Evolutionary conservation across 2,888 invertebrate genomes (phyloP).

Genomic region (Drosophila anomelani): DNA sequence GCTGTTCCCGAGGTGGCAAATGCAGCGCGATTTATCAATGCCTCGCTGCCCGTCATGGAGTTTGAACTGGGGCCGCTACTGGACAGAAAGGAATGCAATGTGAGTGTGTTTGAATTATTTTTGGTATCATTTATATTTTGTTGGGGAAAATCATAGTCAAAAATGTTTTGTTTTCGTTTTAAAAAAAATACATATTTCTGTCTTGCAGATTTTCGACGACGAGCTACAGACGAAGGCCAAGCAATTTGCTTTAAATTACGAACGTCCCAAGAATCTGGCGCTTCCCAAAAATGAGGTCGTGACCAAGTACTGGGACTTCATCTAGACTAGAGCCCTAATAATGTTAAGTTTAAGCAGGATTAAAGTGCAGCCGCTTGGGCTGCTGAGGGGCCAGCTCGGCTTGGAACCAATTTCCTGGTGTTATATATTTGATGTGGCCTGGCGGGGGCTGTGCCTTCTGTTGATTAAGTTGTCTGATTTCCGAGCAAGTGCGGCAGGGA

Average conservation of each 20-base stretch:
- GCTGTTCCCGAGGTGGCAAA: slow-evolving; percentile 89
- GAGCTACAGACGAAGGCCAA: slow-evolving; percentile 91
- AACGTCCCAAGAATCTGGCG: slow-evolving; percentile 88
- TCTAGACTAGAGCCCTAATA: slow-evolving; percentile 56
- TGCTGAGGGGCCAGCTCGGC: slow-evolving; percentile 43
- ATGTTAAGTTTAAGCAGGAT: slow-evolving; percentile 32
- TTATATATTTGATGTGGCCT: slow-evolving; percentile 84
- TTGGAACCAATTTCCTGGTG: slow-evolving; percentile 48
- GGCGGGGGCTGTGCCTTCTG: slow-evolving; percentile 90
- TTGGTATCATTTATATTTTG: neutral
- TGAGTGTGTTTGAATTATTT: slow-evolving; percentile 73
- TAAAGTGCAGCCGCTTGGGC: slow-evolving; percentile 26
- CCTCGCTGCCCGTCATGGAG: slow-evolving; percentile 88
- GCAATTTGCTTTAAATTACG: slow-evolving; percentile 91
- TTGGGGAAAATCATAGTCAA: neutral
- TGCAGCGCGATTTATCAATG: slow-evolving; percentile 90
- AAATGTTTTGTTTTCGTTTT: neutral
- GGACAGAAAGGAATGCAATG: slow-evolving; percentile 88
- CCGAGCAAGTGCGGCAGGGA: slow-evolving; percentile 83
- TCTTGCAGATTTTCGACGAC: slow-evolving; percentile 89
- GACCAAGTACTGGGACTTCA: slow-evolving; percentile 88
- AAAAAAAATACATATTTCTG: neutral
- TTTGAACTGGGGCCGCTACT: slow-evolving; percentile 89
- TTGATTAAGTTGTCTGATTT: slow-evolving; percentile 48
- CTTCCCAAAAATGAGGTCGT: slow-evolving; percentile 88